Evolutionary conservation across 2,888 invertebrate genomes (phyloP), one percentile per base, ranked within the genome.

Genomic region (Lasioglossum villosulum): DNA sequence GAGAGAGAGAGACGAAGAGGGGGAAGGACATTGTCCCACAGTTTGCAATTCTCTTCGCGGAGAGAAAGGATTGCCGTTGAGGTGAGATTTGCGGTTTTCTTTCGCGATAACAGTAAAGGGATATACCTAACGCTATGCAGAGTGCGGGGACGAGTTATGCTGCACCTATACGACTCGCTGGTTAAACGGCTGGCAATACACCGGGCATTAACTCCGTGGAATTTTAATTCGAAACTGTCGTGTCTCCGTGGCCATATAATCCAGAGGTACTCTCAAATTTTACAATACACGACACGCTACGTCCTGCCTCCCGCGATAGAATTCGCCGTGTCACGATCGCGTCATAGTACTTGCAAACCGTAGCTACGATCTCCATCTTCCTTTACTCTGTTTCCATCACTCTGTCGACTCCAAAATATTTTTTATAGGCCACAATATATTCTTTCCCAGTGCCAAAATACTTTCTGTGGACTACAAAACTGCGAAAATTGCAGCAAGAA

Each of bases 51-150:
- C 88, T 90, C 86, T 74, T 73, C 75, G 85, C 86, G 84, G 76
- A 88, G 78, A 90, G 90, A 88, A 86, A 86, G 87, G 87, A 90
- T 91, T 82, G 82, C 86, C 82, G 84, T 87, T 82, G 84, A 90
- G 87, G 82, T 71, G 89, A 90, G 89, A 90, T 90, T 91, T 91
- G 91, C 91, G 91, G 88, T 90, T 90, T 75, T 86, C 82, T 88
- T 89, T 82, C 86, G 80, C 83, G 90, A 90, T 89, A 90, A 89
- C 88, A 86, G 90, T 86, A 86, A 90, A 88, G 75, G 90, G 87
- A 88, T 88, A 83, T 77, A 63, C 88, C 82, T 83, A 83, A 82
- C 74, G 82, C 83, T 79, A 80, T 52, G 86, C 84, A 73, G 78
- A 82, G 73, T 80, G 86, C 76, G 34, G 78, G 70, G 78, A 68